These are phyloP conservation scores for Ennomos fuscantarius DNA, from an alignment of 2,888 invertebrate species.

Conservation along the genomic window DNA sequence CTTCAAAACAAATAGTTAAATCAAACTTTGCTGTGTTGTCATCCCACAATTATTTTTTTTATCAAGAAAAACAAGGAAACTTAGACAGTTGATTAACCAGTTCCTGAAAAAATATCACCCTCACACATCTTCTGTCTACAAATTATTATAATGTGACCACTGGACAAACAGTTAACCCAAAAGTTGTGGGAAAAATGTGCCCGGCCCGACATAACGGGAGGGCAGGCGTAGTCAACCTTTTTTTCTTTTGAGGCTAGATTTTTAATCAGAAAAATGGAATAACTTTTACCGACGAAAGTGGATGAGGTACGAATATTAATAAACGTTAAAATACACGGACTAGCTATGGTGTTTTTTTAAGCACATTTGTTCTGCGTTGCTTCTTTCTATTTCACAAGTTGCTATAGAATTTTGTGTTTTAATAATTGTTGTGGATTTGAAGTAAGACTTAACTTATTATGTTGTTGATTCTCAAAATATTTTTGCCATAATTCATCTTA, in stretches of 20 bases:
- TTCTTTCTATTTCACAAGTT: too few relatives aligned
- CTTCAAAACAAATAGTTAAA: too few relatives aligned
- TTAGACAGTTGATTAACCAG: slow-evolving; percentile 36
- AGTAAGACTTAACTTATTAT: too few relatives aligned
- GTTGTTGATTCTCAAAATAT: too few relatives aligned
- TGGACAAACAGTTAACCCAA: slow-evolving; percentile 55
- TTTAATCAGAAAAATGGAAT: slow-evolving; percentile 25
- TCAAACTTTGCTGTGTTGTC: too few relatives aligned
- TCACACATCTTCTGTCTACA: slow-evolving; percentile 35
- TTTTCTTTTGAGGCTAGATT: slow-evolving; percentile 22
- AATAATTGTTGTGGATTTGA: too few relatives aligned
- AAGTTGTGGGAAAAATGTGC: slow-evolving; percentile 56
- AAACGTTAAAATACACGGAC: not conserved
- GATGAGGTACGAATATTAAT: slow-evolving; percentile 12
- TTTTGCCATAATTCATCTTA: too few relatives aligned
- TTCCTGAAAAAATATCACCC: slow-evolving; percentile 29
- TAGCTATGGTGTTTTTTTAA: too few relatives aligned
- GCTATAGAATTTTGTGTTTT: too few relatives aligned
- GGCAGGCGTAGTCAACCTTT: slow-evolving; percentile 28
- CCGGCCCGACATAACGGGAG: slow-evolving; percentile 45
- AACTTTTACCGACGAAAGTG: slow-evolving; percentile 15
- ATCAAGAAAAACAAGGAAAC: slow-evolving; percentile 19
- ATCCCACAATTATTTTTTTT: not conserved
- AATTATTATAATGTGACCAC: slow-evolving; percentile 44
- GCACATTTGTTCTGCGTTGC: too few relatives aligned